phyloP scores from a whole-genome alignment of 1,140 invertebrate species.

The Ylistrum balloti region DNA sequence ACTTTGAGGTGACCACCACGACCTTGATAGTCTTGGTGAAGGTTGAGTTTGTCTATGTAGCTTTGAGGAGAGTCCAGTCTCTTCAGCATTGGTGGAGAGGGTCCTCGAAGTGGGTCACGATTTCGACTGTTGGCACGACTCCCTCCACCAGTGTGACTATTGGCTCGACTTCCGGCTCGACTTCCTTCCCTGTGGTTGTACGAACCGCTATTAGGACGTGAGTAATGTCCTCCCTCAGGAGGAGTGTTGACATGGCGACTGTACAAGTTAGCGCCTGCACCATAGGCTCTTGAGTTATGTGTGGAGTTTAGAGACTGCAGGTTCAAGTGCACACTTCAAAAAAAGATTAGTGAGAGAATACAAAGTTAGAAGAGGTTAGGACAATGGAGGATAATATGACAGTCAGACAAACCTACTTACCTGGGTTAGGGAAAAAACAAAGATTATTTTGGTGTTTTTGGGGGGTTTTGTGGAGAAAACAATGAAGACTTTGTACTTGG shows the following conservation, averaged over 20 bases:
- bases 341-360: constrained; percentile 21
- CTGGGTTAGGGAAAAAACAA: too few relatives aligned
- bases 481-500: too few relatives aligned
- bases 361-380: not conserved
- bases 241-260: constrained; percentile 61
- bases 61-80: constrained; percentile 48
- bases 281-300: constrained; percentile 53
- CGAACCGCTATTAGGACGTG: constrained; percentile 58
- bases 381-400: not conserved
- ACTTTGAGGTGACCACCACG: constrained; percentile 67
- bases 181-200: constrained; percentile 43
- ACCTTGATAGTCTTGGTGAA: constrained; percentile 74
- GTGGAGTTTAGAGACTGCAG: constrained; percentile 43
- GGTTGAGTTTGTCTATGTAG: constrained; percentile 62
- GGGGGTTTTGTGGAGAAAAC: too few relatives aligned
- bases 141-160: constrained; percentile 44
- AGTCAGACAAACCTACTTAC: too few relatives aligned
- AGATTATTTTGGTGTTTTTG: too few relatives aligned
- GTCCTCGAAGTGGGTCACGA: not conserved
- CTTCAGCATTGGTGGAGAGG: constrained; percentile 49
- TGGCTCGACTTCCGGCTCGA: constrained; percentile 41
- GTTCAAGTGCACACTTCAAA: constrained; percentile 9
- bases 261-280: constrained; percentile 58
- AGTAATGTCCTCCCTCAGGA: constrained; percentile 50
- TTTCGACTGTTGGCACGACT: constrained; percentile 41